Conservation (phyloP, 2,113 vertebrate genomes). For the Rhinichthys klamathensis region DNA sequence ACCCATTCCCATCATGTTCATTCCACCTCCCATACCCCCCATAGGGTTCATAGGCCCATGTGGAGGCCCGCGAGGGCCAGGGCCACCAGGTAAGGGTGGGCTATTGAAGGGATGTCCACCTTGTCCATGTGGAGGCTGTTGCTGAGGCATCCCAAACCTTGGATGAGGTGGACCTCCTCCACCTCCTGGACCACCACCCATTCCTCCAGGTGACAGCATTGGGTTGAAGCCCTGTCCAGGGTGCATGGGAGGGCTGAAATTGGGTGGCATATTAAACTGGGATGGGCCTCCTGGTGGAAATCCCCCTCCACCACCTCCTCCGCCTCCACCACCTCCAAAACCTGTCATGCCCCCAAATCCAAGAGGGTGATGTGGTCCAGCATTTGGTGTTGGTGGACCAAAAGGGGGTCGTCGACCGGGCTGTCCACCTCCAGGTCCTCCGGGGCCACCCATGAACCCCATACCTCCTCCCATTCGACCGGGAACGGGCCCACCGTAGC, state of each 20-base stretch:
- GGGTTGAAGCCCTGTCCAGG: conserved; percentile 86
- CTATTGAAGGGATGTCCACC: conserved; percentile 81
- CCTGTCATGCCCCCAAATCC: conserved; percentile 84
- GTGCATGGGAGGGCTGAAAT: conserved; percentile 94
- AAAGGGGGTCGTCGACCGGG: conserved; percentile 80
- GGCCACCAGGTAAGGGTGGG: conserved; percentile 76
- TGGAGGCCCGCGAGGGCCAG: conserved; percentile 76
- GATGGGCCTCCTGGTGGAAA: conserved; percentile 80
- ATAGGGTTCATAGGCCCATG: conserved; percentile 77
- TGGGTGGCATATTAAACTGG: conserved; percentile 88
- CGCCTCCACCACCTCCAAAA: conserved; percentile 76
- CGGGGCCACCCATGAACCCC: conserved; percentile 76
- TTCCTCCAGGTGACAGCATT: conserved; percentile 86
- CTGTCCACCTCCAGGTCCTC: conserved; percentile 73
- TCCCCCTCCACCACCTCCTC: conserved; percentile 72
- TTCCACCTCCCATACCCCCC: conserved; percentile 77
- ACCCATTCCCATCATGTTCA: conserved; percentile 80
- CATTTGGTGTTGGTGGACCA: conserved; percentile 74
- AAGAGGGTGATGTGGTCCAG: conserved; percentile 86
- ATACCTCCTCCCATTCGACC: conserved; percentile 78
- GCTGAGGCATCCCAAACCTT: conserved; percentile 78
- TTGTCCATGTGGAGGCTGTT: conserved; percentile 80
- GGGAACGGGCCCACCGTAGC: conserved; percentile 71
- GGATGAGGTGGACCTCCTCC: conserved; percentile 79
- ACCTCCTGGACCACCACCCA: conserved; percentile 70